phyloP scores from a whole-genome alignment of 2,888 invertebrate genomes.

The Suillia variegata region DNA sequence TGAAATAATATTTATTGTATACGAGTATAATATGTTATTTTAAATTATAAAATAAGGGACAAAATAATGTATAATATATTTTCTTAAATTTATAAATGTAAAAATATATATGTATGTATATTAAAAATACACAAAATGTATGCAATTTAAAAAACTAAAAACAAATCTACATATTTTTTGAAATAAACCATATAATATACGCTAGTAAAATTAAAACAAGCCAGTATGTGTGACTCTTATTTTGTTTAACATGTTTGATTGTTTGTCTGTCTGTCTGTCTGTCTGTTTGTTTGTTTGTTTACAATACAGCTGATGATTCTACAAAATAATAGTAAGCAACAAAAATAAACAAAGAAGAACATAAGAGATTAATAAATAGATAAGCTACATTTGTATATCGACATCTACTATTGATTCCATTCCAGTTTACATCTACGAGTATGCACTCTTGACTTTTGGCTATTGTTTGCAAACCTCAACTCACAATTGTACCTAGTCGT shows the following conservation, averaged over 20 bases:
- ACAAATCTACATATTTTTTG: not conserved
- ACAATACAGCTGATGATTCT: conserved; percentile 2
- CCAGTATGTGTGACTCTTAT: not conserved
- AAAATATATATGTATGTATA: not conserved
- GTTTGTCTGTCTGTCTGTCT: no score
- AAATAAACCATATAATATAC: not conserved
- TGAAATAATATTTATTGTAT: conserved; percentile 19
- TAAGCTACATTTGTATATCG: conserved; percentile 17
- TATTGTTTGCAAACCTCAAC: no score
- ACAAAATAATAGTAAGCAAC: not conserved
- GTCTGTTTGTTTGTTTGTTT: not conserved
- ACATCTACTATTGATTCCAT: conserved; percentile 4
- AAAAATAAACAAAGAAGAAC: conserved; percentile 1
- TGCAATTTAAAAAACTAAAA: not conserved
- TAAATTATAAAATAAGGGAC: conserved; percentile 1
- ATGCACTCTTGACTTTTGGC: not conserved
- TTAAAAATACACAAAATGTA: not conserved
- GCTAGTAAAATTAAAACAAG: not conserved
- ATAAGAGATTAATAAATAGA: not conserved
- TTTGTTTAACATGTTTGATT: not conserved
- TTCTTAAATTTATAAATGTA: conserved; percentile 1
- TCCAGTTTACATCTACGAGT: not conserved
- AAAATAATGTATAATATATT: not conserved
- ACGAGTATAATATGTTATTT: not conserved
- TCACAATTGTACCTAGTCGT: no score